Evolutionary conservation across 2,888 invertebrate species (phyloP), one percentile per base, ranked within the genome.

Genomic region (Aphidius colemani): DNA sequence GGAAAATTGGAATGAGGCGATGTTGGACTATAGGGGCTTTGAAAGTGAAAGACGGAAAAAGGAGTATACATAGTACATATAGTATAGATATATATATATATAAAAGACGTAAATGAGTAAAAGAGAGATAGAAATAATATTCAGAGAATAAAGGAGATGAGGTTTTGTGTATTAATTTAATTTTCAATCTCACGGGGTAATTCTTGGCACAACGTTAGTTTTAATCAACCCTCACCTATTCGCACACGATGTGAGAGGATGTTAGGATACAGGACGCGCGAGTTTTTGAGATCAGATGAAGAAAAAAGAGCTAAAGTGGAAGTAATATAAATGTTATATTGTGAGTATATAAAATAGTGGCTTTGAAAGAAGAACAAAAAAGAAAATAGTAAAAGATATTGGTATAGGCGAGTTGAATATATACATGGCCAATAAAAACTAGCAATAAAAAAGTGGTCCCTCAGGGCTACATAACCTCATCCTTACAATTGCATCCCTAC

Each of bases 151-250:
- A 40, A 2, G 67, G 61, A 59, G 59, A 69, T 70, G 71, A 75
- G 76, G 76, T 79, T 80, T 81, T 80, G 81, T 81, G 79, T 81
- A 82, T 82, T 82, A 82, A 82, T 82, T 82, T 82, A 81, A 82
- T 82, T 82, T 82, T 82, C 81, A 81, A 82, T 82, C 79, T 81
- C 81, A 78, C 80, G 78, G 79, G 80, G 79, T 79, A 81, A 81
- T 82, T 81, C 81, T 79, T 81, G 79, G 79, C 77, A 78, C 79
- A 77, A 78, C 78, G 80, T 79, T 72, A 72, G 71, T 72, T 72
- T 72, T 72, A 72, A 72, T 72, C 71, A 72, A 71, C 71, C 71
- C 70, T 65, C 71, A 69, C 69, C 45, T 59, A 61, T 63, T 62
- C 60, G 59, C 58, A 59, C 64, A 63, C 53, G 63, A 49, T 53